Conservation (phyloP, 2,113 vertebrate species). For the Nematolebias whitei region DNA sequence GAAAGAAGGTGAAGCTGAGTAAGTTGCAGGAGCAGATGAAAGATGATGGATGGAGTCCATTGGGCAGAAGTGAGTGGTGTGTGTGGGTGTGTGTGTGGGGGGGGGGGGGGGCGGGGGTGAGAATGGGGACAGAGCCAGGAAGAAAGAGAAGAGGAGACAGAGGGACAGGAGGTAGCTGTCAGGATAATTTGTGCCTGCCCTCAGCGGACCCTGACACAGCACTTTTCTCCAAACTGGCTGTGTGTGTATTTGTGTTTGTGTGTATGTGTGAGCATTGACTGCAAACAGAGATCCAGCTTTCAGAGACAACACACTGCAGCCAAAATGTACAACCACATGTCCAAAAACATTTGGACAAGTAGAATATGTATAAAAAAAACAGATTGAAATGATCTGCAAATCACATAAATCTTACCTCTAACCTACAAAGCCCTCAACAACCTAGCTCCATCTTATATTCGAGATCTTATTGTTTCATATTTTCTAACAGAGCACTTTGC, state of each 20-base stretch:
- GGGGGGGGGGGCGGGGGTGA: constrained; percentile 34
- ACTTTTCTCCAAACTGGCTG: constrained; percentile 56
- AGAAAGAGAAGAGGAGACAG: constrained; percentile 41
- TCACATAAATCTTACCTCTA: no score
- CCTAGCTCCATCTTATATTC: no score
- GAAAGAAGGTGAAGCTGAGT: constrained; percentile 22
- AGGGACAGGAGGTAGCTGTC: constrained; percentile 56
- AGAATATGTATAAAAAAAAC: no score
- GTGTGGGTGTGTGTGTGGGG: no score
- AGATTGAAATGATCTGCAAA: no score
- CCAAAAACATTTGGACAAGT: no score
- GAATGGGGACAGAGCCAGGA: constrained; percentile 38
- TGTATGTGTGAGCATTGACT: constrained; percentile 41
- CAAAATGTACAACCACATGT: constrained; percentile 14
- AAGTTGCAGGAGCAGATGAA: constrained; percentile 44
- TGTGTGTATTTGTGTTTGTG: constrained; percentile 29
- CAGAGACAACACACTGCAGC: constrained; percentile 43
- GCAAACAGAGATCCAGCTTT: constrained; percentile 60
- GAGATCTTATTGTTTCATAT: no score
- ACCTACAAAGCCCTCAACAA: no score
- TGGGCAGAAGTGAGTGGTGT: constrained; percentile 21
- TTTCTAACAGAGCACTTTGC: no score
- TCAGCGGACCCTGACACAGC: constrained; percentile 73
- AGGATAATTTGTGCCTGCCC: constrained; percentile 72
- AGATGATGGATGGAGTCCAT: constrained; percentile 62